Percentiles rank a stretch among this genome's conserved stretches.
phyloP scores from a whole-genome alignment of 2,113 vertebrate genomes.

The Monopterus albus region DNA sequence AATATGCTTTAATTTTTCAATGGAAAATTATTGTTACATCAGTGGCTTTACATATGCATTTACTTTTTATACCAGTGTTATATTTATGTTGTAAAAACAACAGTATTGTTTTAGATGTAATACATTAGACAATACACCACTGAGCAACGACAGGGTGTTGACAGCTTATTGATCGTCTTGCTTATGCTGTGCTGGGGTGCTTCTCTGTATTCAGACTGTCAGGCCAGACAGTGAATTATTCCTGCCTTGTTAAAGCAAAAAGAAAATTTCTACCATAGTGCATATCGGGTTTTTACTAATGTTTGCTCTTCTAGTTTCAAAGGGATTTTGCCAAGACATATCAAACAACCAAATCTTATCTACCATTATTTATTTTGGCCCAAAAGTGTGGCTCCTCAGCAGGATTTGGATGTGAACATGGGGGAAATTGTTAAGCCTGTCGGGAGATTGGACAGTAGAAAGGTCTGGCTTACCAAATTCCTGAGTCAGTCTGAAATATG shows the following conservation, averaged over 20 bases:
- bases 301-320: conserved; percentile 41
- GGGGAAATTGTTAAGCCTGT: conserved; percentile 41
- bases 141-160: neutral
- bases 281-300: conserved; percentile 43
- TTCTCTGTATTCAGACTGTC: conserved; percentile 31
- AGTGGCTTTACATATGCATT: too few species aligned
- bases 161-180: conserved; percentile 32
- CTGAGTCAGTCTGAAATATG: conserved; percentile 58
- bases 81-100: too few species aligned
- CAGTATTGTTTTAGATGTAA: neutral
- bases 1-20: too few species aligned
- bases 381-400: conserved; percentile 4
- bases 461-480: conserved; percentile 64
- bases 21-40: too few species aligned
- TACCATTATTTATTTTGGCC: conserved; percentile 68
- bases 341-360: conserved; percentile 68
- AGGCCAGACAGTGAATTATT: conserved; percentile 37
- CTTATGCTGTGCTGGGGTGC: conserved; percentile 27
- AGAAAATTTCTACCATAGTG: conserved; percentile 27
- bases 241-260: conserved; percentile 21
- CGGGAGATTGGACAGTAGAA: conserved; percentile 57
- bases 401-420: conserved; percentile 49
- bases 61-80: neutral
- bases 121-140: neutral
- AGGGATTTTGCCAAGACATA: conserved; percentile 57